Base-by-base conservation (phyloP, 53 echinoderm and acorn worm species). In the Stichopus horrens region DNA sequence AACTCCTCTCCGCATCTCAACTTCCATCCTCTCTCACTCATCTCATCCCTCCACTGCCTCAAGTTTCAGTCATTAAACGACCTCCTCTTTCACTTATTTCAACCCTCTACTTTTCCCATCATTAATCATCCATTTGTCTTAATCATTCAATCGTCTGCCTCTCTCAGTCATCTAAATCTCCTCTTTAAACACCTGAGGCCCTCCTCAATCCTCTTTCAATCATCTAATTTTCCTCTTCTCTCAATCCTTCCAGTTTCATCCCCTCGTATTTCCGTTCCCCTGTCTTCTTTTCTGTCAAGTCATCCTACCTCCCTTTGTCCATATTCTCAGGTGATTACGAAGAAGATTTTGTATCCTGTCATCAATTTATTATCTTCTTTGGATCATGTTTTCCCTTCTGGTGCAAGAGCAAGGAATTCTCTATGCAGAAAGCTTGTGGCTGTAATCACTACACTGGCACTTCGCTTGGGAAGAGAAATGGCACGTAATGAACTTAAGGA, bases 391-490 rank as follows among this genome's bases (percentile, higher is more conserved):
- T 97, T 97, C 79, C 95, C 97, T 9, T 91, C 90, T 11, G 95
- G 97, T 52, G 90, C 92, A 53, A 81, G 89, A 9, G 89, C 90
- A n/a, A 91, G 97, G 74, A 86, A 91, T 8, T 92, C 94, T 75
- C 88, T 97, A 63, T 95, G 95, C 73, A 92, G 91, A 92, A 97
- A 97, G 75, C 90, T 97, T 23, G 95, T 97, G 21, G 97, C 93
- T 53, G 88, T 92, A 21, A 92, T 97, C 75, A 97, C 93, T 57
- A 76, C 90, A 7, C 79, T 97, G 7, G 93, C 95, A 6, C 86
- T 92, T 74, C 91, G 95, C 21, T 91, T 97, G 23, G 97, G 97
- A 56, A 93, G 97, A 2, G 97, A 97, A 91, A 94, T 92, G 93
- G 91, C 93, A 20, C 85, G 97, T 10, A 95, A 95, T 55, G 89